A percentile compares a stretch with the other conserved stretches of the same genome.
phyloP scores from a whole-genome alignment of 2,888 invertebrate species.

The Thyatira batis region DNA sequence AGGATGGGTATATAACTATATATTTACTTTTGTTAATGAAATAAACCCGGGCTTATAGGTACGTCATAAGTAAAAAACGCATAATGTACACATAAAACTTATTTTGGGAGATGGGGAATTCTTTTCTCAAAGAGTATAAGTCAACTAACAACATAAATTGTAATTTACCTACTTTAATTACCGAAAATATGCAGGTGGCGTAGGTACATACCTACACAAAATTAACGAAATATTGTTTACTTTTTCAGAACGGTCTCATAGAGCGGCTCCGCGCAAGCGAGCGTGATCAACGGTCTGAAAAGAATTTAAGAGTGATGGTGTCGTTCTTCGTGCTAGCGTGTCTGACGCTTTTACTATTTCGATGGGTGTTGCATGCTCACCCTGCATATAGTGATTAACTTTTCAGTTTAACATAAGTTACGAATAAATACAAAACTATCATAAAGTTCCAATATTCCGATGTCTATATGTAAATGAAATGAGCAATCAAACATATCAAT shows the following conservation, averaged over 20 bases:
- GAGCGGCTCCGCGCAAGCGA: constrained; percentile 72
- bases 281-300: constrained; percentile 68
- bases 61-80: no score
- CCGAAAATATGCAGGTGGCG: no score
- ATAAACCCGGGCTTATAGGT: background rate
- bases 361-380: constrained; percentile 70
- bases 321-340: constrained; percentile 63
- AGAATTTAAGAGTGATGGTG: constrained; percentile 65
- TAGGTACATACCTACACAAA: background rate
- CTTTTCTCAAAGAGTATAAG: no score
- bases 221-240: constrained; percentile 6
- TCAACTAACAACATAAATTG: no score
- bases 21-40: constrained; percentile 3
- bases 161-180: background rate
- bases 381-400: constrained; percentile 48
- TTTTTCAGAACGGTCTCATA: constrained; percentile 70
- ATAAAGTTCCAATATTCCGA: no score
- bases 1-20: constrained; percentile 88
- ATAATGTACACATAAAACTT: no score
- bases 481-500: no score
- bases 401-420: constrained; percentile 5
- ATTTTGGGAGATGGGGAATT: no score
- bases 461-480: no score
- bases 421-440: no score
- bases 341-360: constrained; percentile 58